phyloP scores from a whole-genome alignment of 2,797 vertebrate species.

The Tympanoctomys barrerae region DNA sequence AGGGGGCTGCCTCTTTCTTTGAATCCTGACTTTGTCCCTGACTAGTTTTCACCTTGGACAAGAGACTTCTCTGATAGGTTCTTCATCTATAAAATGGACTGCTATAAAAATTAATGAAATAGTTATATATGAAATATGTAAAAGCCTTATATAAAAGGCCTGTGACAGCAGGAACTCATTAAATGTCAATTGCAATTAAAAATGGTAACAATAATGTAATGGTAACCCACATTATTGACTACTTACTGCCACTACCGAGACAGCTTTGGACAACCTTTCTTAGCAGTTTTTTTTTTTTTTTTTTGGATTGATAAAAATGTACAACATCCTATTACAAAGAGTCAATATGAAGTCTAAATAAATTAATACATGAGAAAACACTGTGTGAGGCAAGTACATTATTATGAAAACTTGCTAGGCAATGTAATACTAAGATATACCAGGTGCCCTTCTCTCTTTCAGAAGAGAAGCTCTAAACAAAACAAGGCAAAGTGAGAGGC shows the following conservation, averaged over 20 bases:
- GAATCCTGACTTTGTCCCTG: background rate
- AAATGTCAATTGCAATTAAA: slow-evolving; percentile 1
- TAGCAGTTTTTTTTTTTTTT: slow-evolving; percentile 28
- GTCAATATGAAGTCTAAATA: background rate
- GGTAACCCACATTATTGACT: background rate
- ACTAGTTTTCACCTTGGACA: slow-evolving; percentile 8
- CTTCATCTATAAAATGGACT: slow-evolving; percentile 16
- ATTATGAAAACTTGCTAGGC: background rate
- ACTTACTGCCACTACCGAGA: background rate
- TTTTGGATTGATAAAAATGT: slow-evolving; percentile 41
- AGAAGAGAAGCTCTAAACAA: background rate
- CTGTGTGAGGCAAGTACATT: background rate
- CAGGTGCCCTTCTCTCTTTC: background rate
- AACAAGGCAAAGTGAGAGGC: background rate
- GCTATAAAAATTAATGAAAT: slow-evolving; percentile 27
- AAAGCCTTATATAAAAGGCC: background rate
- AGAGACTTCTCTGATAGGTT: slow-evolving; percentile 33
- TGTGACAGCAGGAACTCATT: background rate
- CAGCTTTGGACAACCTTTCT: slow-evolving; percentile 13
- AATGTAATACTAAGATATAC: background rate
- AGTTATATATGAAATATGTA: background rate
- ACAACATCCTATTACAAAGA: background rate
- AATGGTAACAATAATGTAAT: background rate
- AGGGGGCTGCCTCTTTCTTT: background rate
- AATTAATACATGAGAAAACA: background rate